These are phyloP conservation scores for Forbesichthys papilliferus DNA, from an alignment of 2,113 vertebrate genomes.

Conservation along the genomic window DNA sequence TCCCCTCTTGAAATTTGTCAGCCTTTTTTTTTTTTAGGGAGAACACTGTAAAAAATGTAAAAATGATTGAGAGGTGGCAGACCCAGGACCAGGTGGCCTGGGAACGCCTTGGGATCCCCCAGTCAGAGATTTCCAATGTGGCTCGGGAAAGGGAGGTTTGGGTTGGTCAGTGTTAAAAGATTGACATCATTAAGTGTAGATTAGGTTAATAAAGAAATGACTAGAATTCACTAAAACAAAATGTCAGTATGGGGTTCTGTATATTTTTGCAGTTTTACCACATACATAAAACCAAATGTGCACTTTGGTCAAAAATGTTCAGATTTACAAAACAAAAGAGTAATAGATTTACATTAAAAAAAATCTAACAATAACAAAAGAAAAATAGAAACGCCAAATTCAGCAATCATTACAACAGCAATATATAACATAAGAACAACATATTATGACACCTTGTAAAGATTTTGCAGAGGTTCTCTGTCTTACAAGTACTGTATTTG, in stretches of 20 bases:
- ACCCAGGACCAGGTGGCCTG: no score
- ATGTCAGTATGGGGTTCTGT: slow-evolving; percentile 27
- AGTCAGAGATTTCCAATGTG: no score
- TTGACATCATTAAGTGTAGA: no score
- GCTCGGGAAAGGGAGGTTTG: no score
- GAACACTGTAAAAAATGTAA: no score
- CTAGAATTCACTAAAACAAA: neutral
- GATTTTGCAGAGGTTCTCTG: slow-evolving; percentile 58
- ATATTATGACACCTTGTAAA: slow-evolving; percentile 43
- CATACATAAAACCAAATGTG: slow-evolving; percentile 61
- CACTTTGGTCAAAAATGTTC: slow-evolving; percentile 58
- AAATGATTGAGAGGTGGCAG: no score
- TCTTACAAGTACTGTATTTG: slow-evolving; percentile 41
- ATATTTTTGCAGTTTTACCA: slow-evolving; percentile 51
- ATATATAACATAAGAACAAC: slow-evolving; percentile 19
- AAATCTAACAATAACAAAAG: slow-evolving; percentile 32
- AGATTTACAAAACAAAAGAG: slow-evolving; percentile 58
- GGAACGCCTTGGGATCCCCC: no score
- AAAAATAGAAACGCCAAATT: slow-evolving; percentile 32
- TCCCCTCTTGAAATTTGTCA: no score
- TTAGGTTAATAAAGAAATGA: neutral
- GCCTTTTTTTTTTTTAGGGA: no score
- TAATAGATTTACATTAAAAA: slow-evolving; percentile 47
- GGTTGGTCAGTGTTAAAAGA: no score
- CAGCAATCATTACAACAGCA: slow-evolving; percentile 40